Evolutionary conservation across 2,888 invertebrate species (phyloP).

Genomic region (Hydroisotoma schaefferi): DNA sequence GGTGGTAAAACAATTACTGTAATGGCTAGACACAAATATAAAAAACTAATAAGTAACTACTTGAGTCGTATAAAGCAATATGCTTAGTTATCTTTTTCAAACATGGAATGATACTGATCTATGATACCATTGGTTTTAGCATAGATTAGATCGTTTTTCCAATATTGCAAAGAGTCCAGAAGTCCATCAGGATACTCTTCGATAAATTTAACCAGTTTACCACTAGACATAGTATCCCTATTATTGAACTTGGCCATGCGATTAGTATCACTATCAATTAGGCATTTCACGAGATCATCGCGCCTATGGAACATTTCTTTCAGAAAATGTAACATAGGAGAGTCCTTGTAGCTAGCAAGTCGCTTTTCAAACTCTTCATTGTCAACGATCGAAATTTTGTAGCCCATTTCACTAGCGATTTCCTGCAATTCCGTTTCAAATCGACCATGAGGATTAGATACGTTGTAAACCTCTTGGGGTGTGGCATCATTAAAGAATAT

Average conservation of each 20-base stretch:
- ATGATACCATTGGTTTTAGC: slow-evolving; percentile 19
- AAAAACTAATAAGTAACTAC: too few relatives aligned
- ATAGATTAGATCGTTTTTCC: slow-evolving; percentile 17
- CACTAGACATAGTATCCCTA: slow-evolving; percentile 12
- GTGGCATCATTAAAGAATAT: slow-evolving; percentile 13
- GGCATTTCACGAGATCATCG: slow-evolving; percentile 15
- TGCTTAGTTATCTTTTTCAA: too few relatives aligned
- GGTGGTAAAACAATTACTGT: too few relatives aligned
- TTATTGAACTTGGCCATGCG: slow-evolving; percentile 20
- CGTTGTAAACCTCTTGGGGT: slow-evolving; percentile 13
- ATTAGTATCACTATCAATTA: slow-evolving; percentile 13
- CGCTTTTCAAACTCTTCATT: slow-evolving; percentile 13
- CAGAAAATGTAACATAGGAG: background rate
- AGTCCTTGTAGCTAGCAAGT: background rate
- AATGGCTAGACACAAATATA: too few relatives aligned
- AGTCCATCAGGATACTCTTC: slow-evolving; percentile 17
- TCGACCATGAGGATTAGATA: slow-evolving; percentile 1
- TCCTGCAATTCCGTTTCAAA: slow-evolving; percentile 15
- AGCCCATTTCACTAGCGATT: slow-evolving; percentile 12
- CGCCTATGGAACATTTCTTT: background rate
- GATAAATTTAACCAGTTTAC: slow-evolving; percentile 16
- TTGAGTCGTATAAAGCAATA: too few relatives aligned
- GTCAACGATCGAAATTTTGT: slow-evolving; percentile 12
- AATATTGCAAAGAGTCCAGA: slow-evolving; percentile 8
- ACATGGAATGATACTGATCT: too few relatives aligned